Evolutionary conservation across 2,888 invertebrate genomes (phyloP), one percentile per base, ranked within the genome.

Genomic region (Strigamia maritima): DNA sequence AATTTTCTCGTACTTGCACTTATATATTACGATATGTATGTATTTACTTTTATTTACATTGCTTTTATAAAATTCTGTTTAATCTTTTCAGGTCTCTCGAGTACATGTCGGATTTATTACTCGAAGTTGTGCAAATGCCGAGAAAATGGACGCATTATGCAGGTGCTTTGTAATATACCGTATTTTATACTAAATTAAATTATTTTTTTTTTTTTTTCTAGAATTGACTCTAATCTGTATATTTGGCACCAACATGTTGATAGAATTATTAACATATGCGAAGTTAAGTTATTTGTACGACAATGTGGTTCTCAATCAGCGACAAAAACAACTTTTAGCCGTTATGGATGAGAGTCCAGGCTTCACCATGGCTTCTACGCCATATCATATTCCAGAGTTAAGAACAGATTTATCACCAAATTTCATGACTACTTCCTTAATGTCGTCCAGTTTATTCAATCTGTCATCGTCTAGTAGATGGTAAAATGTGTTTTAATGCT

Each of bases 11-110:
- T 60, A 2, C 35, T 35, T 22, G 16, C 2, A 14, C 14, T 70
- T 1, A 1, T 60, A 6, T 78, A 78, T 35, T 78, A n/a, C 31
- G 78, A 78, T 24, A 28, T 78, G 78, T 78, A 78, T 65, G 78
- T 38, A 31, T 3, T 1, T 35, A n/a, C n/a, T n/a, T n/a, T n/a
- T n/a, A n/a, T n/a, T n/a, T n/a, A n/a, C n/a, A n/a, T n/a, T n/a
- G 38, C 38, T 8, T 38, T 6, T 8, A 38, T 38, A 6, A 16
- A 49, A 49, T 1, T n/a, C 19, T n/a, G 3, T 49, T 3, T n/a
- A 14, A 7, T 14, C 2, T 19, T 49, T 19, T 2, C 19, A 49
- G 49, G n/a, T n/a, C 6, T 49, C 49, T 3, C 6, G 49, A 49
- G 2, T 1, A 2, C 1, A 1, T 49, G 49, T 49, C 49, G 7